phyloP scores from a whole-genome alignment of 1,140 invertebrate genomes.

The Meteorus sp. region DNA sequence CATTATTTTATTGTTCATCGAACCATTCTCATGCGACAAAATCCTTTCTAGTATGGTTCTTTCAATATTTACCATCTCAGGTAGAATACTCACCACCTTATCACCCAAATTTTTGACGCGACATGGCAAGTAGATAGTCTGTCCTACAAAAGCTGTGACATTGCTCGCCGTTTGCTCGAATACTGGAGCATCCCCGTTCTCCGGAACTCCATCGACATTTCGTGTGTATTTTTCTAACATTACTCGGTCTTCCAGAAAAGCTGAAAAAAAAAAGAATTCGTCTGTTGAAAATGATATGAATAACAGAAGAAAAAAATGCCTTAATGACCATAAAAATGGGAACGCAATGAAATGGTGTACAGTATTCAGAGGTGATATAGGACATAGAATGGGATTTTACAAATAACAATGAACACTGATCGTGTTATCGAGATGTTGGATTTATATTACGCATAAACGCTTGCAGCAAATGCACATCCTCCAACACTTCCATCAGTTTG shows the following conservation, averaged over 20 bases:
- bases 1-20: not conserved
- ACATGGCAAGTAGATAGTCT: conserved; percentile 66
- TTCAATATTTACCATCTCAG: not conserved
- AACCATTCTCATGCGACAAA: not conserved
- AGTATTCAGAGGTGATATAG: too few relatives aligned
- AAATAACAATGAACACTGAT: too few relatives aligned
- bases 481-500: too few relatives aligned
- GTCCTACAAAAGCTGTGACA: conserved; percentile 61
- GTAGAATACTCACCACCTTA: conserved; percentile 62
- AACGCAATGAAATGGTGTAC: too few relatives aligned
- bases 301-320: too few relatives aligned
- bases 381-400: too few relatives aligned
- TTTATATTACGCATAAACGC: too few relatives aligned
- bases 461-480: too few relatives aligned
- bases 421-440: too few relatives aligned
- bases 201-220: conserved; percentile 34
- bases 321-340: too few relatives aligned
- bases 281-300: not conserved
- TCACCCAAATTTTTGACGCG: conserved; percentile 65
- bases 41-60: not conserved
- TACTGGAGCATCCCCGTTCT: conserved; percentile 42
- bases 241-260: conserved; percentile 36
- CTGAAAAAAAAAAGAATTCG: conserved; percentile 37
- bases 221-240: conserved; percentile 35
- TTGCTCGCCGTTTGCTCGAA: conserved; percentile 57